Evolutionary conservation across 2,113 vertebrate species (phyloP), one percentile per base, ranked within the genome.

Genomic region (Variabilichromis moorii): DNA sequence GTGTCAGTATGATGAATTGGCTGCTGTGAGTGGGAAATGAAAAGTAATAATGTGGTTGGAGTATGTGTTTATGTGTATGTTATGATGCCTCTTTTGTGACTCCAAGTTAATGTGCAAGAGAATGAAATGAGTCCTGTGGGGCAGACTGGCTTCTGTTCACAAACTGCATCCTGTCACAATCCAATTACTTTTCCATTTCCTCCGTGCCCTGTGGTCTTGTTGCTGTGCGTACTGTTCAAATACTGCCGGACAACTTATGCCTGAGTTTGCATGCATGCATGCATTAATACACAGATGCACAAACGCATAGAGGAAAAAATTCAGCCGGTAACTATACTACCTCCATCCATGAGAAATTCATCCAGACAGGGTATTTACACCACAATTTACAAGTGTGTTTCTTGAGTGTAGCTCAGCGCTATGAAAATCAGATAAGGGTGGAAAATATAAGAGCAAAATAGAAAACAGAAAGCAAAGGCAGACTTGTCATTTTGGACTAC

Each of bases 101-200:
- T 71, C 81, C 17, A 85, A 87, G 81, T 84, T 89, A 83, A 89
- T 92, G 89, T 87, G 42, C 57, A 53, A 89, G 80, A 61, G 85
- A 84, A 88, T 94, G 89, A 90, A 93, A 93, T 26, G 55, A 88
- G 81, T 93, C 94, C 93, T 94, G 84, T 90, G 92, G 89, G 94
- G 91, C 88, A 81, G 26, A 87, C 82, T 85, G 90, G 80, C 86
- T 94, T 93, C 91, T 95, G 90, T 91, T 92, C 92, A 86, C 91
- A 93, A 95, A 95, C 93, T 91, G 93, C 93, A 94, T 95, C 92
- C 94, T 94, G 94, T 94, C 94, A 94, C 90, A 94, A 94, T 96
- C 94, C 93, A 95, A 95, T 96, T 93, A 95, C 91, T 93, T 91
- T 94, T 93, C 92, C 93, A 95, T 95, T 96, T 96, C 95, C 95